A percentile compares a stretch with the other conserved stretches of the same genome.
These are phyloP conservation scores for Oscheius sp. DNA, from an alignment of 1,140 invertebrate genomes.

Conservation along the genomic window DNA sequence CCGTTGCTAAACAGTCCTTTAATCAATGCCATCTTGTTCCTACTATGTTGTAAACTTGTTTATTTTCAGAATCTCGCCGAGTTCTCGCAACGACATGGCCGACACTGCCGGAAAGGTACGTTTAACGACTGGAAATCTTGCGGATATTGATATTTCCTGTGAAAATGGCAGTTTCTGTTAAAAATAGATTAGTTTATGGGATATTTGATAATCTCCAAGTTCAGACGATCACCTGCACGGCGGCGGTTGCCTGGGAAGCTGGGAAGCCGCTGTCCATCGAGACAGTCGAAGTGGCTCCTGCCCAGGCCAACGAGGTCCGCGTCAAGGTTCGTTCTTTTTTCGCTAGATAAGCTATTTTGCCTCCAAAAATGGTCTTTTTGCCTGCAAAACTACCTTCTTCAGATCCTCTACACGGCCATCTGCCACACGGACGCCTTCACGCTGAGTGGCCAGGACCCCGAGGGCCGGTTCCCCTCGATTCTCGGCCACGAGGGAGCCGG, in stretches of 20 bases:
- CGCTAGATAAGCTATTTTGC: not conserved
- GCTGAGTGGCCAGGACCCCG: conserved; percentile 83
- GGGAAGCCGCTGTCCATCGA: conserved; percentile 79
- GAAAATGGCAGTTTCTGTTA: not conserved
- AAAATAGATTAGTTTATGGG: not conserved
- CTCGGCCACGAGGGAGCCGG: conserved; percentile 91
- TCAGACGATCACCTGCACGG: conserved; percentile 47
- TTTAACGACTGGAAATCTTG: too few relatives aligned
- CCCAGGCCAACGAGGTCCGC: conserved; percentile 73
- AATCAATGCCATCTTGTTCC: not conserved
- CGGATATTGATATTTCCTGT: not conserved
- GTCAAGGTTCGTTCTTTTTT: conserved; percentile 63
- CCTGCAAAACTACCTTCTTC: too few relatives aligned
- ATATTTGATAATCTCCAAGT: not conserved
- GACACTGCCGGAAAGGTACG: too few relatives aligned
- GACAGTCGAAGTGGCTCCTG: conserved; percentile 85
- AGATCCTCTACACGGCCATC: conserved; percentile 81
- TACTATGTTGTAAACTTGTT: not conserved
- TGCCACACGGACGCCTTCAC: conserved; percentile 98
- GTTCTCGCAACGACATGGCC: too few relatives aligned
- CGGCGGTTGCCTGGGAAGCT: conserved; percentile 58
- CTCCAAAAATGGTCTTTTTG: too few relatives aligned
- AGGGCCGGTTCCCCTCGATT: conserved; percentile 87
- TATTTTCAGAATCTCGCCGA: not conserved
- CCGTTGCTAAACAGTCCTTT: too few relatives aligned